Conservation (phyloP, 2,888 invertebrate species). For the Drosophila conformis region DNA sequence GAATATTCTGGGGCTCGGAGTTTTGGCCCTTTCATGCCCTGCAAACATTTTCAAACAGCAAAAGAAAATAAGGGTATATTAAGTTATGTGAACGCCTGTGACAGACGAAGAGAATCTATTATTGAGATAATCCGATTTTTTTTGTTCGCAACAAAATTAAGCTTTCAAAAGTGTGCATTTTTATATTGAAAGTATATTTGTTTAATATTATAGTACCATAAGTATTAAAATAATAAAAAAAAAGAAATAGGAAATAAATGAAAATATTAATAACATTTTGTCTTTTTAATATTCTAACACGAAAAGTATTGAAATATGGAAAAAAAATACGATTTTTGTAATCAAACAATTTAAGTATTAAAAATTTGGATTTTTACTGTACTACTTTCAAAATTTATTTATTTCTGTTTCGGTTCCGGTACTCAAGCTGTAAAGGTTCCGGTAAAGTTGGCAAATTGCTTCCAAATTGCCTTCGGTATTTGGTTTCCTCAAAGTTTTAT, state of each 20-base stretch:
- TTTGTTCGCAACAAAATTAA: too few relatives aligned
- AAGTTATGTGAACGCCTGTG: neutral
- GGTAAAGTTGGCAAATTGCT: too few relatives aligned
- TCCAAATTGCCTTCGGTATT: too few relatives aligned
- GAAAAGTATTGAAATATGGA: neutral
- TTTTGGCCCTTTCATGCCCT: slow-evolving; percentile 1
- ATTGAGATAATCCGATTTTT: neutral
- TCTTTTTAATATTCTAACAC: neutral
- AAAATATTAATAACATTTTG: too few relatives aligned
- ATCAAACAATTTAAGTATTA: too few relatives aligned
- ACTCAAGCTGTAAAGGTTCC: too few relatives aligned
- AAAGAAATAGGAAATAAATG: neutral
- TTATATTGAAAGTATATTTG: neutral
- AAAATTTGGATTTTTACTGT: too few relatives aligned
- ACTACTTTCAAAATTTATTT: too few relatives aligned
- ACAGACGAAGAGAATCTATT: neutral
- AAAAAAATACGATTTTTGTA: too few relatives aligned
- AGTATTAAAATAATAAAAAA: neutral
- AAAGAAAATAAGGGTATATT: neutral
- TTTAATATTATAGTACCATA: neutral
- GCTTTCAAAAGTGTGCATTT: neutral
- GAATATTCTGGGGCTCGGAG: neutral
- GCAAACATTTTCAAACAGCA: neutral
- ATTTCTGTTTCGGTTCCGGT: too few relatives aligned
- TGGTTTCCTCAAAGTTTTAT: too few relatives aligned